Evolutionary conservation across 23 tunicate species (phyloP).

Genomic region (Trididemnum miniatum): DNA sequence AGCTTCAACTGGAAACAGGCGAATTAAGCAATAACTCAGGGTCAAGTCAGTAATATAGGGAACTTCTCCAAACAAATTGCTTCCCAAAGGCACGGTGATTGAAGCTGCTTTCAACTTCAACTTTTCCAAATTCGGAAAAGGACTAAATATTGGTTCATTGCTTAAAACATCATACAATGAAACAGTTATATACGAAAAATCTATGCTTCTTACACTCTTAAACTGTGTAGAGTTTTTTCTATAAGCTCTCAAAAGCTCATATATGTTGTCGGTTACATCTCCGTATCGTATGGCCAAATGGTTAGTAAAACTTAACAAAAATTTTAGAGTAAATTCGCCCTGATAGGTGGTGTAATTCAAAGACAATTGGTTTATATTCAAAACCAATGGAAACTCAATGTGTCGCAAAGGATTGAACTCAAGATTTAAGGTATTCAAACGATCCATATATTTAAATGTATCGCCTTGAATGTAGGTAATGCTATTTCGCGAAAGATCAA

Average conservation of each 20-base stretch:
- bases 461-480: background rate
- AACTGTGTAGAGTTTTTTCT: background rate
- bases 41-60: background rate
- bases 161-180: background rate
- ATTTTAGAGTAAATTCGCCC: background rate
- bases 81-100: background rate
- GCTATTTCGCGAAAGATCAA: background rate
- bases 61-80: background rate
- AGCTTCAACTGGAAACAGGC: background rate
- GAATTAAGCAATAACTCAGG: background rate
- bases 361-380: background rate
- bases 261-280: constrained; percentile 1
- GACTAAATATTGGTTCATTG: background rate
- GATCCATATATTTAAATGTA: background rate
- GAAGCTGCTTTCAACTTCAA: background rate
- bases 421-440: background rate
- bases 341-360: background rate
- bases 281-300: background rate
- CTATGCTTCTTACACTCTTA: background rate
- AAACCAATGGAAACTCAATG: background rate
- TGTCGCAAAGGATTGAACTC: background rate
- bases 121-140: background rate
- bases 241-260: background rate
- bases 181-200: background rate
- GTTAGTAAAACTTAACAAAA: background rate